phyloP scores from a whole-genome alignment of 2,888 invertebrate species.

The Apodemia zela region DNA sequence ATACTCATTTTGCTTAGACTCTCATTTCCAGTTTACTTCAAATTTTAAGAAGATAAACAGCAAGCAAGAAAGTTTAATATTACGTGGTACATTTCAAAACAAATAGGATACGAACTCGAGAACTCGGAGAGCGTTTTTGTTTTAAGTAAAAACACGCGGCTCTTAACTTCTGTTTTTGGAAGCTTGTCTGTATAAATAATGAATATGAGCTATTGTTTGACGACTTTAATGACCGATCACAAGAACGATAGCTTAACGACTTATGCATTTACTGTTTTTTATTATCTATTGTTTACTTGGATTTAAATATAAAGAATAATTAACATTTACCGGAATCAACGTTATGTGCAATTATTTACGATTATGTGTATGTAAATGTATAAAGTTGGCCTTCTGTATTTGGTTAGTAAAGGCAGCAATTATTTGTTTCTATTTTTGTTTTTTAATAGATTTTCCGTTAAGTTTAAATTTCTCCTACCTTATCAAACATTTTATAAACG shows the following conservation, averaged over 20 bases:
- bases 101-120: slow-evolving; percentile 26
- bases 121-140: slow-evolving; percentile 47
- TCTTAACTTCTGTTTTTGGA: slow-evolving; percentile 73
- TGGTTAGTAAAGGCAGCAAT: not conserved
- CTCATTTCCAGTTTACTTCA: slow-evolving; percentile 19
- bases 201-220: slow-evolving; percentile 49
- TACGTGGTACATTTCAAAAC: slow-evolving; percentile 15
- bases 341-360: not conserved
- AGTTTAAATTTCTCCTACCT: too few relatives aligned
- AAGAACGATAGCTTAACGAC: slow-evolving; percentile 5
- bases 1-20: not conserved
- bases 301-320: slow-evolving; percentile 12
- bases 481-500: too few relatives aligned
- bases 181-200: slow-evolving; percentile 58
- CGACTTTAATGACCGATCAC: slow-evolving; percentile 43
- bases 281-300: slow-evolving; percentile 1
- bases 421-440: too few relatives aligned
- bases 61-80: slow-evolving; percentile 20
- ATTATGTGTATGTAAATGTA: not conserved
- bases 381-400: not conserved
- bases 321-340: not conserved
- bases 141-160: slow-evolving; percentile 65
- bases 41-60: slow-evolving; percentile 14
- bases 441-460: too few relatives aligned
- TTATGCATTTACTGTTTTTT: slow-evolving; percentile 13